Conservation (phyloP, 2,888 invertebrate species). For the Pherbina coryleti region DNA sequence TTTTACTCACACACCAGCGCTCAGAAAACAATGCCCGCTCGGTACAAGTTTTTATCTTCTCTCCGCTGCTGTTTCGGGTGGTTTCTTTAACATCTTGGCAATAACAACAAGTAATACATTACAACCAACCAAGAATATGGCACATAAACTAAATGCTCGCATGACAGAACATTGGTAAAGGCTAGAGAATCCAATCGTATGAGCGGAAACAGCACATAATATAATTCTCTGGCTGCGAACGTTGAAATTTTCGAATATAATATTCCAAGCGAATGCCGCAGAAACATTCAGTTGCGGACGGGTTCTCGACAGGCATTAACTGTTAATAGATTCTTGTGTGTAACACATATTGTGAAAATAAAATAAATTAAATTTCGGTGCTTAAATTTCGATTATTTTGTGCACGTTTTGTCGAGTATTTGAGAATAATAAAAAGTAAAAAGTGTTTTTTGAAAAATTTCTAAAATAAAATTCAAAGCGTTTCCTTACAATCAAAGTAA, state of each 20-base stretch:
- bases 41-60: no score
- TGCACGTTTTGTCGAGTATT: background rate
- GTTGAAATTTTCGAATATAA: slow-evolving; percentile 21
- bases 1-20: no score
- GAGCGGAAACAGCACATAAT: background rate
- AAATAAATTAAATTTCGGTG: background rate
- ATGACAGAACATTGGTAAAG: background rate
- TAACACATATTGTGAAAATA: background rate
- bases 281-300: slow-evolving; percentile 18
- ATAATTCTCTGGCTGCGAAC: background rate
- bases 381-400: background rate
- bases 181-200: background rate
- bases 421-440: background rate
- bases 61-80: background rate
- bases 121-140: background rate
- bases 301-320: background rate
- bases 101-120: background rate
- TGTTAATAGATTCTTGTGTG: background rate
- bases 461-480: no score
- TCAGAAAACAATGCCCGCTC: no score
- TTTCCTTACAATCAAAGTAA: no score
- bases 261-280: slow-evolving; percentile 6
- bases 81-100: slow-evolving; percentile 28
- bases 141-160: no score
- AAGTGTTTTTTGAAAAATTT: no score